A percentile compares a stretch with the other conserved stretches of the same genome.
Conservation (phyloP, 2,888 invertebrate genomes). For the Smittia aterrima region DNA sequence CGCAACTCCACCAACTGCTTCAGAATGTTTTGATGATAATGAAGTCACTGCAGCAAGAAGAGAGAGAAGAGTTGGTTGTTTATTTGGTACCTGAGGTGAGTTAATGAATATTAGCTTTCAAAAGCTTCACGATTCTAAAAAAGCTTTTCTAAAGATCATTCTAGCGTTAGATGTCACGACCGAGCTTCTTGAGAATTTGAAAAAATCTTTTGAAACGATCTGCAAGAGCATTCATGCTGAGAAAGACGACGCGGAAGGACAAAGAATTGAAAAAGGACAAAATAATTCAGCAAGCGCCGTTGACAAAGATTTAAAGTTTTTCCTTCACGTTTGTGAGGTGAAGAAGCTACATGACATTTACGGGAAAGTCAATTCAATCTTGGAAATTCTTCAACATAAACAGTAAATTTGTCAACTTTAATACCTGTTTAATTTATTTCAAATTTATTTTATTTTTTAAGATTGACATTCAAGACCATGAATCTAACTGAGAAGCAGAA, state of each 20-base stretch:
- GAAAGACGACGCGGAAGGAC: constrained; percentile 40
- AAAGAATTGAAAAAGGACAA: constrained; percentile 45
- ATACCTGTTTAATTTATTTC: background rate
- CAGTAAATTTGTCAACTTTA: constrained; percentile 45
- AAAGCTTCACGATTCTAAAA: background rate
- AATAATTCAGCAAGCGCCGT: constrained; percentile 45
- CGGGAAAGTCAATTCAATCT: constrained; percentile 49
- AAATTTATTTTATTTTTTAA: constrained; percentile 46
- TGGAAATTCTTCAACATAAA: constrained; percentile 50
- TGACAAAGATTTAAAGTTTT: constrained; percentile 50
- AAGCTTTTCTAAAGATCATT: background rate
- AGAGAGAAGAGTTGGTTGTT: constrained; percentile 62
- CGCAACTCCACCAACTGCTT: constrained; percentile 61
- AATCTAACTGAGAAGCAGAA: constrained; percentile 60
- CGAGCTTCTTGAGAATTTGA: constrained; percentile 60
- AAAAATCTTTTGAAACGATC: constrained; percentile 62
- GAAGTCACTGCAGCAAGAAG: constrained; percentile 58
- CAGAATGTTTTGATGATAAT: constrained; percentile 62
- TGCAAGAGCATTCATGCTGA: constrained; percentile 52
- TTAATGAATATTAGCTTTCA: background rate
- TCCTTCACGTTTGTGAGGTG: constrained; percentile 51
- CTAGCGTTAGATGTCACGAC: constrained; percentile 59
- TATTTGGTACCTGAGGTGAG: constrained; percentile 66
- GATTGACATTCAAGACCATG: constrained; percentile 63
- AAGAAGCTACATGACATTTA: constrained; percentile 53